Evolutionary conservation across 2,888 invertebrate species (phyloP), one percentile per base, ranked within the genome.

Genomic region (Tanytarsus gracilentus): DNA sequence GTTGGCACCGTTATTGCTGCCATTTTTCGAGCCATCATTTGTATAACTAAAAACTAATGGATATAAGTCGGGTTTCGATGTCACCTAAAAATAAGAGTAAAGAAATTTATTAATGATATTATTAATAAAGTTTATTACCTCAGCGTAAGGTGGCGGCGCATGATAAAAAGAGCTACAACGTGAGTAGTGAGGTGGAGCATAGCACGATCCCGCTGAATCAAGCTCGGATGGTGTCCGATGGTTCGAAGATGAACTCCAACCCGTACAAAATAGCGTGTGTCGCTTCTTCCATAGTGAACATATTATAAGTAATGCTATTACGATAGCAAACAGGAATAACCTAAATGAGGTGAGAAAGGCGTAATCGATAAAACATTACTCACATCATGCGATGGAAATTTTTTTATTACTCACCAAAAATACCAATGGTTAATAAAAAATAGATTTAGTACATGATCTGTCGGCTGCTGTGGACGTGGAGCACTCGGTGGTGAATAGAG

Each of bases 21-120:
- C 75, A 69, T 83, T 84, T 63, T 82, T 85, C 52, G 82, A 81
- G 9, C 82, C 80, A 67, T 84, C 84, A 50, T 82, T 83, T 65
- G 86, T 81, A 70, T 82, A 88, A 53, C 86, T 88, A 67, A 89
- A 88, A 53, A 90, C 90, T 62, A 90, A 74, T 2, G 90, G 90
- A 69, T 90, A 90, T 8, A 90, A 75, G 69, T 90, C 89, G 8
- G 90, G 90, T 67, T 90, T 90, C 11, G 89, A 85, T 62, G 89
- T 86, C 64, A 89, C 89, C 88, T 88, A 7, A 16, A 16, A 30
- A 62, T 33, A 39, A 48, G 3, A 23, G 49, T 14, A 26, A 50
- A 26, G 7, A 51, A 6, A 39, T 48, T 51, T 30, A 44, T 21
- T 52, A 26, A 55, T 56, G 33, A 21, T 16, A 23, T 33, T 4